Evolutionary conservation across 2,797 vertebrate genomes (phyloP).

Genomic region (Tragopan temminckii): DNA sequence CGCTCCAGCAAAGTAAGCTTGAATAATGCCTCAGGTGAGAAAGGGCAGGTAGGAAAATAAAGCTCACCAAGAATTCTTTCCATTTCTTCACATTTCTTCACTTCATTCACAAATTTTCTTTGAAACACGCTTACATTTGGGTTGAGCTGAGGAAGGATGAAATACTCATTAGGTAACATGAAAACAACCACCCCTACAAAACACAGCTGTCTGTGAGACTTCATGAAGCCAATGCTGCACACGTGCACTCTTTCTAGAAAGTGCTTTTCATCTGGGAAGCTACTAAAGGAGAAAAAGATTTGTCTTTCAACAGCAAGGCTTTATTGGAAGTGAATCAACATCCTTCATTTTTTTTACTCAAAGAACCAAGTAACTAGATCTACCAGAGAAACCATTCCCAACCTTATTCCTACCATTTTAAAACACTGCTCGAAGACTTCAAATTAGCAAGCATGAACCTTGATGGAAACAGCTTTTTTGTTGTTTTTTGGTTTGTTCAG

Average conservation of each 20-base stretch:
- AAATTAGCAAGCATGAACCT: background rate
- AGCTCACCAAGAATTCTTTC: constrained; percentile 95
- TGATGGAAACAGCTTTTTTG: background rate
- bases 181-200: background rate
- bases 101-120: constrained; percentile 97
- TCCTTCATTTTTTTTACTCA: background rate
- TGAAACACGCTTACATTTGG: constrained; percentile 95
- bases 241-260: fast-evolving
- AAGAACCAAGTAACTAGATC: background rate
- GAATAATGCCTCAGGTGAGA: background rate
- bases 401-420: background rate
- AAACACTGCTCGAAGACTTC: background rate
- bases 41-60: background rate
- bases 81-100: constrained; percentile 98
- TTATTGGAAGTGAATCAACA: background rate
- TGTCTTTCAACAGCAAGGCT: background rate
- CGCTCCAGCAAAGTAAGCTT: background rate
- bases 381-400: background rate
- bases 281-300: background rate
- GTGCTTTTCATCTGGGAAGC: background rate
- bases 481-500: background rate
- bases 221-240: background rate
- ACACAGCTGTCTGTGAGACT: background rate
- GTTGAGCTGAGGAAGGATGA: constrained; percentile 87
- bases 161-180: background rate